Evolutionary conservation across 2,113 vertebrate species (phyloP).

Genomic region (Dasyprocta punctata): DNA sequence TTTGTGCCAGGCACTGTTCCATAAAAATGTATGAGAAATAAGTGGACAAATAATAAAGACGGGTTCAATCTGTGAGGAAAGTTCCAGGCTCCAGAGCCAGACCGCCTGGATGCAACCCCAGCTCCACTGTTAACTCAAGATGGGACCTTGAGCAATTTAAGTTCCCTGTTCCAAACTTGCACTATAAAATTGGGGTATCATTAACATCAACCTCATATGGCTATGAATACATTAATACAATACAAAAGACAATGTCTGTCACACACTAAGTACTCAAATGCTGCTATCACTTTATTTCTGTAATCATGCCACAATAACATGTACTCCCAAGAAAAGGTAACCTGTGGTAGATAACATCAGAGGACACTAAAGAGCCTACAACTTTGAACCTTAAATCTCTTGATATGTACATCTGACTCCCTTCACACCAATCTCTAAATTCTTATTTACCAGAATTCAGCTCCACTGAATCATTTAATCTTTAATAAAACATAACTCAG

Average conservation of each 20-base stretch:
- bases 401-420: not conserved
- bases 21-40: constrained; percentile 38
- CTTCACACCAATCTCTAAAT: not conserved
- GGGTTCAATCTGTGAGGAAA: not conserved
- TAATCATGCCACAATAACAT: not conserved
- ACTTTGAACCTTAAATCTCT: constrained; percentile 5
- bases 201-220: constrained; percentile 21
- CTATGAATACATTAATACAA: not conserved
- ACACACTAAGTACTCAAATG: not conserved
- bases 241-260: not conserved
- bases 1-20: not conserved
- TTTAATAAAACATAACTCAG: constrained; percentile 22
- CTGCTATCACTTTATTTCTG: not conserved
- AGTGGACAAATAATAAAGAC: not conserved
- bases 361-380: not conserved
- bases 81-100: not conserved
- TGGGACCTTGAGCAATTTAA: not conserved
- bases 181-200: not conserved
- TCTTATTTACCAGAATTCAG: not conserved
- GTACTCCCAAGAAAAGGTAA: constrained; percentile 32
- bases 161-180: not conserved
- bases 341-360: not conserved
- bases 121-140: constrained; percentile 22
- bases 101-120: not conserved
- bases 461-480: not conserved